Base-by-base conservation (phyloP, 2,113 vertebrate species). In the Mirza zaza region DNA sequence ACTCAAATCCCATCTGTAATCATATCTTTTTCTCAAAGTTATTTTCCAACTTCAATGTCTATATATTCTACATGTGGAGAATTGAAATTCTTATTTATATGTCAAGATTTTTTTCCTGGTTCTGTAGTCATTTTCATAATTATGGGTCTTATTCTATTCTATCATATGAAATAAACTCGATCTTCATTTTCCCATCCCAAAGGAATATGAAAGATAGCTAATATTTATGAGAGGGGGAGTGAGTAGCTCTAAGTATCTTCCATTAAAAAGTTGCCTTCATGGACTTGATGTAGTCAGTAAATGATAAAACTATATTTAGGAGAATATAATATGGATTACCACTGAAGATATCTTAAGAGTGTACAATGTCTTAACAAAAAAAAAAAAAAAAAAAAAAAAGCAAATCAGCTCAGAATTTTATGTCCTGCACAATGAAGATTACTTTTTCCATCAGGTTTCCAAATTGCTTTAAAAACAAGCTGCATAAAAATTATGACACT, bases 1-100 rank as follows among this genome's bases (percentile, higher is more conserved):
- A 88, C 67, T 96, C 55, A 94, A 87, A 77, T 95, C 59, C 73
- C 86, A 88, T 97, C 84, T 97, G 39, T 76, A 92, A 92, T 95
- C 55, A 80, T 52, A 86, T 70, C 32, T 75, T 97, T 25, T 89
- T 6, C 90, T 87, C 55, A 93, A 95, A 93, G 5, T 71, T 94
- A 85, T 70, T 97, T 92, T 14, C 39, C 55, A 90, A 50, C n/a
- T 57, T 70, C 48, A 55, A 73, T 82, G 8, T 77, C n/a, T 80
- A 17, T 42, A 5, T 91, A 23, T 73, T 92, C 8, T 93, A 18
- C n/a, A 7, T 91, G 12, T 73, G 61, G 68, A 96, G 25, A 87
- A 79, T 79, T 75, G 82, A 63, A 73, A 2, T 71, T 77, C 45
- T 67, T 95, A 23, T 95, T 97, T 70, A 39, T n/a, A 14, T n/a